Conservation (phyloP, 2,113 vertebrate genomes). For the Erinaceus europaeus region DNA sequence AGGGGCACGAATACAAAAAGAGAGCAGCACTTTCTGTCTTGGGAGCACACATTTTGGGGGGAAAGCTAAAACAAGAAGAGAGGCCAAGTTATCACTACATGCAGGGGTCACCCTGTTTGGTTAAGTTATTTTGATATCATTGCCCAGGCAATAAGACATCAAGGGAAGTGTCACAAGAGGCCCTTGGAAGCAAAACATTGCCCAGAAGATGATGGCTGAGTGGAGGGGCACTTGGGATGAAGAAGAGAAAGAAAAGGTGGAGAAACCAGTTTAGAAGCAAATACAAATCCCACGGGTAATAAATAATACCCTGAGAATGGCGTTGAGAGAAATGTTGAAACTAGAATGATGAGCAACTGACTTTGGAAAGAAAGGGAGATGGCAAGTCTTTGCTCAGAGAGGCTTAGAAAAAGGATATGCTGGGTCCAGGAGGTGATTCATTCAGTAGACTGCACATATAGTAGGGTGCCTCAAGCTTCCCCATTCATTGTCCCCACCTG, state of each 20-base stretch:
- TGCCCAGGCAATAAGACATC: neutral
- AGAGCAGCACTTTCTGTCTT: neutral
- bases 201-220: neutral
- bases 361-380: neutral
- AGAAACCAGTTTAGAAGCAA: neutral
- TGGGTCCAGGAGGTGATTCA: no score
- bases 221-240: fast-evolving
- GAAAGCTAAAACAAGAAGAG: neutral
- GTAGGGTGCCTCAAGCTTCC: no score
- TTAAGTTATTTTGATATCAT: neutral
- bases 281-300: neutral
- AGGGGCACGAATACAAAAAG: neutral
- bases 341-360: neutral
- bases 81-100: neutral
- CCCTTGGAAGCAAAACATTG: neutral
- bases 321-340: neutral
- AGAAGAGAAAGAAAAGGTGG: neutral
- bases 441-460: no score
- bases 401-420: neutral
- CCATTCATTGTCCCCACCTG: no score
- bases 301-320: neutral
- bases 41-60: neutral
- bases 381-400: neutral
- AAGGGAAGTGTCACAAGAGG: fast-evolving
- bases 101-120: no score